A percentile compares a stretch with the other conserved stretches of the same genome.
Evolutionary conservation across 2,113 vertebrate genomes (phyloP).

Genomic region (Irena cyanogastra): DNA sequence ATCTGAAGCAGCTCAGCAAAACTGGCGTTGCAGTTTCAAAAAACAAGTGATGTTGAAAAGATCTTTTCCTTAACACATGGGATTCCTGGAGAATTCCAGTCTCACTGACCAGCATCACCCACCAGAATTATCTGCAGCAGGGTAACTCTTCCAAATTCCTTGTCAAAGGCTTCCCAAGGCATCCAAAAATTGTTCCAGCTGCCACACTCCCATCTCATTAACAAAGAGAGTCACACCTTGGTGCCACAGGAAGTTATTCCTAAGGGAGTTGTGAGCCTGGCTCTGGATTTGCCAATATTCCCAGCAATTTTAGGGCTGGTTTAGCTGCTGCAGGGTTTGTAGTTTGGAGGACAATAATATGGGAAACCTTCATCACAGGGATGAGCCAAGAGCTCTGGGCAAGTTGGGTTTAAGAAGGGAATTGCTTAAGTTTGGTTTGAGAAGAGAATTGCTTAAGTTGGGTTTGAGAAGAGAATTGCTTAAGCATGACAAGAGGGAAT

Average conservation of each 20-base stretch:
- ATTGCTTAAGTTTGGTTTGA: background rate
- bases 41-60: background rate
- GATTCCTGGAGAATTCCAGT: background rate
- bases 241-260: background rate
- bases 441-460: background rate
- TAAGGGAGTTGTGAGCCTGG: background rate
- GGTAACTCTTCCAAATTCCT: background rate
- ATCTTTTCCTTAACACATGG: fast-evolving
- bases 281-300: background rate
- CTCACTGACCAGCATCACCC: background rate
- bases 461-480: background rate
- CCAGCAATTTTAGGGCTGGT: background rate
- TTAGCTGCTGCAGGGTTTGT: background rate
- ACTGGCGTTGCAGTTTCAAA: background rate
- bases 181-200: background rate
- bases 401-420: background rate
- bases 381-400: background rate
- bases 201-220: background rate
- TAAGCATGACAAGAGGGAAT: background rate
- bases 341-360: background rate
- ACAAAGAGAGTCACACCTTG: background rate
- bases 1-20: background rate
- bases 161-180: background rate
- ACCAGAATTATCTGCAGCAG: background rate
- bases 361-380: background rate